Conservation (phyloP, 2,113 vertebrate species). For the Lepus europaeus region DNA sequence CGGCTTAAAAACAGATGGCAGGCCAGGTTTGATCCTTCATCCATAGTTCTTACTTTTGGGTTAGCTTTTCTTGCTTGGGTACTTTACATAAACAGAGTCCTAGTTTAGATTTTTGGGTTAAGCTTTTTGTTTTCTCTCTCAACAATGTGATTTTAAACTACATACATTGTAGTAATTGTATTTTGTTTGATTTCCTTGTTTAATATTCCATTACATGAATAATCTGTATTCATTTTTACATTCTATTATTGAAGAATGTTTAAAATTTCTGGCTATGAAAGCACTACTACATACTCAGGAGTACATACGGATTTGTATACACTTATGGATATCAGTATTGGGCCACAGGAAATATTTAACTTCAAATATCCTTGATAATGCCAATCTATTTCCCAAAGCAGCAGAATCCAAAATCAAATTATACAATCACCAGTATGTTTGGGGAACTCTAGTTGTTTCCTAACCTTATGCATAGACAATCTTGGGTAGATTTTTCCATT, state of each 20-base stretch:
- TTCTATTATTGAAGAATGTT: background rate
- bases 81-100: background rate
- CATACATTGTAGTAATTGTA: background rate
- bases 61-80: background rate
- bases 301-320: background rate
- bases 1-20: background rate
- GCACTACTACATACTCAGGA: background rate
- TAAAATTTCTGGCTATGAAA: background rate
- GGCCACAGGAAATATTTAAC: background rate
- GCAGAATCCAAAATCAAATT: background rate
- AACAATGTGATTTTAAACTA: background rate
- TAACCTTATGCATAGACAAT: background rate
- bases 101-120: background rate
- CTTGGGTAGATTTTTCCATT: background rate
- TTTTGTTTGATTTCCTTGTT: background rate
- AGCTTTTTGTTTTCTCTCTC: background rate
- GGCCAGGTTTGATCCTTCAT: background rate
- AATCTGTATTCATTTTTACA: background rate
- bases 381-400: background rate
- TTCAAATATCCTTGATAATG: background rate
- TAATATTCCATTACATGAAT: slow-evolving; percentile 7
- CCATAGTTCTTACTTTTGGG: background rate
- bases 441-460: background rate
- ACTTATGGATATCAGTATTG: background rate
- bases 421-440: background rate